Evolutionary conservation across 2,797 vertebrate species (phyloP).

Genomic region (Gobio occitaniae): DNA sequence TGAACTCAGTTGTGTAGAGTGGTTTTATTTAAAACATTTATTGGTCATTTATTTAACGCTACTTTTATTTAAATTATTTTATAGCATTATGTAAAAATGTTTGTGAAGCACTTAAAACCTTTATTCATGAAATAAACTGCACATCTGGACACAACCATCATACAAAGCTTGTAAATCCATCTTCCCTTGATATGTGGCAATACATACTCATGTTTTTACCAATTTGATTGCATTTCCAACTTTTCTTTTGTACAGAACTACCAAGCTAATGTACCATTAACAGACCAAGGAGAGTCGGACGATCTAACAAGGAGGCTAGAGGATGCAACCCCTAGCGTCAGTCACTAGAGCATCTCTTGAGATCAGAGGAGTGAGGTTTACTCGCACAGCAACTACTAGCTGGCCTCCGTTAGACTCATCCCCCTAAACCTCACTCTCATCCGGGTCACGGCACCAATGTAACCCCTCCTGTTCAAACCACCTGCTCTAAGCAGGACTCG

Average conservation of each 20-base stretch:
- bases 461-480: no score
- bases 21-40: no score
- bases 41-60: not conserved
- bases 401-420: no score
- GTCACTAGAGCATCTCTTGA: no score
- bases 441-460: no score
- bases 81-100: not conserved
- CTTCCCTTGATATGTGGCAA: not conserved
- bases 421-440: no score
- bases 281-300: not conserved
- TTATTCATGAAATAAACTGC: not conserved
- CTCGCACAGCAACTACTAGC: no score
- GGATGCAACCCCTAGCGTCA: no score
- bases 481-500: no score
- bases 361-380: no score
- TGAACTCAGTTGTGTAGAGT: slow-evolving; percentile 22
- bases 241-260: not conserved
- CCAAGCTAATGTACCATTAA: not conserved
- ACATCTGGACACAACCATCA: not conserved
- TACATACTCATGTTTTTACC: not conserved
- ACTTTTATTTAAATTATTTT: not conserved
- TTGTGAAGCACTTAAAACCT: not conserved
- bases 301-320: no score
- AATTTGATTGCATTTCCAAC: not conserved
- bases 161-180: not conserved